Evolutionary conservation across 92 coral and sea anemone species (phyloP), one percentile per base, ranked within the genome.

Genomic region (Porites divaricata): DNA sequence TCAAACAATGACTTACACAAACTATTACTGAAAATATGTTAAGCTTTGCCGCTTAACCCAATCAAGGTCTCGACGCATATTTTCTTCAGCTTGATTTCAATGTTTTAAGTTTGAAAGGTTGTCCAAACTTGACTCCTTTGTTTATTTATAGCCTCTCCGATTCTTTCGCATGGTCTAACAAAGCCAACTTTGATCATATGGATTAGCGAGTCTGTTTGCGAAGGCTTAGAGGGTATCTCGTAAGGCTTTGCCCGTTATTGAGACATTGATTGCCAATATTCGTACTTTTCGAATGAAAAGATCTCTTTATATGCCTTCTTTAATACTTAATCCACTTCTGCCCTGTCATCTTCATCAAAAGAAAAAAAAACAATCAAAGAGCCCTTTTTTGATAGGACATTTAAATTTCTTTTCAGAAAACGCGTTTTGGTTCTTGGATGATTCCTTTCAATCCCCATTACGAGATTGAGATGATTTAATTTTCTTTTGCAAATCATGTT

Each of bases 1-100:
- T 19, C 54, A 79, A 79, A 79, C 73, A 79, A 67, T 79, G 19
- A 59, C 49, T 20, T 57, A 71, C 54, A 53, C 84, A 67, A 54
- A 22, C 75, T 28, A 64, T 67, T 50, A 66, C 8, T 54, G 48
- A 11, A 49, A 52, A 26, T 67, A 57, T 49, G 59, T 50, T 19
- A 5, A 24, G 15, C 74, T 26, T 28, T 67, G 9, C 15, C 19
- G 45, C 45, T 35, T 35, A 48, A 50, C 24, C 63, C 0, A 4
- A 15, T 77, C 63, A 5, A 45, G 28, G 28, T 50, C 61, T 45
- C 6, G 2, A 45, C 2, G 9, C 58, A 14, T 13, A 11, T 21
- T 73, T 17, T 15, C 13, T 15, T 56, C 57, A 10, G 5, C 24
- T 6, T 35, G 45, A 2, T 52, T 77, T 77, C 15, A 16, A 8